These are phyloP conservation scores for Drosophila bunnanda DNA, from an alignment of 2,888 invertebrate species.

Conservation along the genomic window DNA sequence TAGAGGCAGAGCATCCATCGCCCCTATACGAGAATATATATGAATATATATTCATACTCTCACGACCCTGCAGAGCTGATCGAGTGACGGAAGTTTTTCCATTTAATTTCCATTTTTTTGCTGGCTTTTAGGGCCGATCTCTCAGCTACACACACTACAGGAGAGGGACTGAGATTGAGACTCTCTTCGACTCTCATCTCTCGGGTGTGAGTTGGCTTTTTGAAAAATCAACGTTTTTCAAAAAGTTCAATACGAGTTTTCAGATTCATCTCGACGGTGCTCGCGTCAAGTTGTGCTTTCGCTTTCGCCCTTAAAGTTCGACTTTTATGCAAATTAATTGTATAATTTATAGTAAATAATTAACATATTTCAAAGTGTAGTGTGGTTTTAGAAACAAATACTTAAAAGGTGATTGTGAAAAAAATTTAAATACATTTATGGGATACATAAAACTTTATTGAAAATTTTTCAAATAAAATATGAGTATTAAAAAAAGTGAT, in stretches of 20 bases:
- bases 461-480: too few relatives aligned
- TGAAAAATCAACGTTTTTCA: constrained; percentile 71
- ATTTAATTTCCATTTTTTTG: constrained; percentile 18
- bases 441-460: too few relatives aligned
- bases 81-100: constrained; percentile 46
- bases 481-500: too few relatives aligned
- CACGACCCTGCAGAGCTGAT: constrained; percentile 27
- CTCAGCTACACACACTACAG: not conserved
- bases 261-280: constrained; percentile 78
- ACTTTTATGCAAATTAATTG: constrained; percentile 7
- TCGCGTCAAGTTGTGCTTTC: constrained; percentile 67
- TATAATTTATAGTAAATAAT: not conserved
- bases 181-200: constrained; percentile 31
- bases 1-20: constrained; percentile 11
- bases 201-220: constrained; percentile 39
- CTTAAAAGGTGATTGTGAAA: not conserved
- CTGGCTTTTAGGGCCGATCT: constrained; percentile 28
- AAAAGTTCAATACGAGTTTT: constrained; percentile 71
- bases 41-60: not conserved
- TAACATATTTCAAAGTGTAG: constrained; percentile 9
- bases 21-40: not conserved
- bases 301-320: not conserved
- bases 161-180: not conserved
- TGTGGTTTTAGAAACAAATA: too few relatives aligned
- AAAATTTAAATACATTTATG: not conserved